phyloP scores from a whole-genome alignment of 2,888 invertebrate species.

The Spilosoma lubricipeda region DNA sequence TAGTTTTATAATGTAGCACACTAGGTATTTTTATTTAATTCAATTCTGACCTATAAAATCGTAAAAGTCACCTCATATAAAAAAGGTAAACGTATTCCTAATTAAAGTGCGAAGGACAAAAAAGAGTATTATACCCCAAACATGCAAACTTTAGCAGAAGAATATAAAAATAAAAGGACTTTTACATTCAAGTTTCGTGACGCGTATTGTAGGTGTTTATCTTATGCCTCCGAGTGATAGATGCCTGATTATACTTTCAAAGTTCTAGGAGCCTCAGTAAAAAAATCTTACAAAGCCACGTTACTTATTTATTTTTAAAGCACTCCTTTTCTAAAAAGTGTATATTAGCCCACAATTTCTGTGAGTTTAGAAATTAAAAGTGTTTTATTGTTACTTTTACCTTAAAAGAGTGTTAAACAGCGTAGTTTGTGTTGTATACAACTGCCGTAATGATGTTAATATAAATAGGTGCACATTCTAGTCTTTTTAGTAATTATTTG shows the following conservation, averaged over 20 bases:
- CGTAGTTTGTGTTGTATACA: background rate
- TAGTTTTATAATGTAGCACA: too few relatives aligned
- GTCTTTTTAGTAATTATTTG: too few relatives aligned
- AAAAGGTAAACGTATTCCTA: background rate
- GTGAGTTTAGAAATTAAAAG: background rate
- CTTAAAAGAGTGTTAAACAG: background rate
- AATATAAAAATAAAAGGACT: background rate
- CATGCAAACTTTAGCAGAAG: background rate
- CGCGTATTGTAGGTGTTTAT: conserved; percentile 24
- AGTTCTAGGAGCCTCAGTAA: background rate
- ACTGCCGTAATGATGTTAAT: background rate
- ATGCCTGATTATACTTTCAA: conserved; percentile 2
- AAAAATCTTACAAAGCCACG: background rate
- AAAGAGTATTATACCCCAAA: background rate
- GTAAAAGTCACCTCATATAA: background rate
- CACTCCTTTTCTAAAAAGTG: background rate
- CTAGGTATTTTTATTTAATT: background rate
- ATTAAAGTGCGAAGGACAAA: background rate
- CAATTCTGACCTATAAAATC: background rate
- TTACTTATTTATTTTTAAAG: background rate
- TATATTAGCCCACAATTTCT: background rate
- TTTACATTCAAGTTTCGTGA: background rate
- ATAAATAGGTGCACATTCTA: background rate
- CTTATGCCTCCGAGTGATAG: background rate
- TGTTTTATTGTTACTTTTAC: background rate